Base-by-base conservation (phyloP, 2,888 invertebrate genomes). In the Agrotis segetum region DNA sequence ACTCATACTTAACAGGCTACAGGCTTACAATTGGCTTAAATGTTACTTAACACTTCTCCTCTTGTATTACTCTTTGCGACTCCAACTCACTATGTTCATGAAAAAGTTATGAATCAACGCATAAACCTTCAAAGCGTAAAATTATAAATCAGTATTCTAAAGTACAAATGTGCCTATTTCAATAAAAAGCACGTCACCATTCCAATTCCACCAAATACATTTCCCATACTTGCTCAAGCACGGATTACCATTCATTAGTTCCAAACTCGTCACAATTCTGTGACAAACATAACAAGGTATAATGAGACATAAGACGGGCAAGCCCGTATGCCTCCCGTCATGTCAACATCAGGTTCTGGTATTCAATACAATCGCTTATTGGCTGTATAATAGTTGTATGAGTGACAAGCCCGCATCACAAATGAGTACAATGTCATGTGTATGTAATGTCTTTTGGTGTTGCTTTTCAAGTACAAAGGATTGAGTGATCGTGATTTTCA, bases 291-390 rank as follows among this genome's bases (percentile, higher is more conserved):
- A 88, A 86, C 84, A 82, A 79, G 70, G 80, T 79, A 82, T 87
- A 88, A 88, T 88, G 82, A 78, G 85, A 81, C 81, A 79, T 77
- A 68, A 71, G 85, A 88, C 72, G 66, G 85, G 87, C 70, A 86
- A 63, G 81, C 93, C 93, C 93, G 92, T 93, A 93, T 93, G 79
- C 71, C 83, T 74, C 79, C 83, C 79, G 86, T 87, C 87, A 85
- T 86, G 86, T 89, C 90, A 90, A 91, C 89, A 89, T 89, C 89
- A 87, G 79, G 82, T 85, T 79, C 64, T 79, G 71, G 72, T 75
- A 79, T 83, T 81, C 83, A 81, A 86, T 79, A 80, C 83, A 66
- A 72, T 79, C 79, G 77, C 79, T 83, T 85, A 86, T 86, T 85
- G 85, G 77, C 77, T 71, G 70, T 79, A 86, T 84, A 82, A 84